Evolutionary conservation across 2,797 vertebrate species (phyloP).

Genomic region (Takifugu rubripes): DNA sequence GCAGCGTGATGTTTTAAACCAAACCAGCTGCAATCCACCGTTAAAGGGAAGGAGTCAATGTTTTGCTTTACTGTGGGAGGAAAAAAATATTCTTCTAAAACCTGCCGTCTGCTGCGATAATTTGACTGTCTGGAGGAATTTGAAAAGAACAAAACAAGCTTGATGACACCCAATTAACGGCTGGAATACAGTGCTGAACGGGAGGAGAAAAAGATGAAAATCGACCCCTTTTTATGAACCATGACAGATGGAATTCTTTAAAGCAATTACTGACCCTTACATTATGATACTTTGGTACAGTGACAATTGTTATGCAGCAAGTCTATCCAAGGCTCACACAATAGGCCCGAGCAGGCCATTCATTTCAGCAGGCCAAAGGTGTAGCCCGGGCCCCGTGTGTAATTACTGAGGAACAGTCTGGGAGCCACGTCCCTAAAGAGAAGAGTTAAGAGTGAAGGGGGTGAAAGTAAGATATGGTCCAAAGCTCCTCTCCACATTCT

Average conservation of each 20-base stretch:
- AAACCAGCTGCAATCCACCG: background rate
- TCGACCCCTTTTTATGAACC: conserved; percentile 17
- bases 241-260: conserved; percentile 11
- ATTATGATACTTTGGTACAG: conserved; percentile 25
- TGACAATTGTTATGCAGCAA: conserved; percentile 14
- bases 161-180: background rate
- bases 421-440: conserved; percentile 30
- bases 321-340: conserved; percentile 4
- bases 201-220: background rate
- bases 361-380: conserved; percentile 15
- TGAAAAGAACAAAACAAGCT: background rate
- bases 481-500: conserved; percentile 52
- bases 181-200: background rate
- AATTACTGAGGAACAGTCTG: conserved; percentile 46
- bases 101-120: background rate
- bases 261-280: conserved; percentile 12
- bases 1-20: too few species aligned
- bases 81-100: too few species aligned
- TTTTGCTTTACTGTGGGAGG: background rate
- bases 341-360: conserved; percentile 10
- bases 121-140: background rate
- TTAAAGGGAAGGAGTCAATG: background rate
- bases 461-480: conserved; percentile 40
- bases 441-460: conserved; percentile 20
- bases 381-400: conserved; percentile 16